Base-by-base conservation (phyloP, 2,888 invertebrate genomes). In the Macrophya annulata region DNA sequence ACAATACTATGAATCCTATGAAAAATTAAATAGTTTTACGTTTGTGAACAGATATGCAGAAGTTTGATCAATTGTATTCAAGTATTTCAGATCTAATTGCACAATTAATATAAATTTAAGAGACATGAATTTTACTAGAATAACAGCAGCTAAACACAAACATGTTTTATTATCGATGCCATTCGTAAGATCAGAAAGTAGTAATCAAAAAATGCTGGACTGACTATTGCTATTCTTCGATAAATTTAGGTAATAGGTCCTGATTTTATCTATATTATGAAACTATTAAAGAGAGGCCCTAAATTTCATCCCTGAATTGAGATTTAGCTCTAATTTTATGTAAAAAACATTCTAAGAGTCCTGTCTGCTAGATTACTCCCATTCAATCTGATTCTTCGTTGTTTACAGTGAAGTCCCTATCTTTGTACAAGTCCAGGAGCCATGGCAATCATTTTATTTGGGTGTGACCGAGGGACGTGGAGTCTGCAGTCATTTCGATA, bases 351-450 rank as follows among this genome's bases (percentile, higher is more conserved):
- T 25, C 3, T 10, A 15, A 31, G 15, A 65, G 15, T 65, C 12
- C 10, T 25, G 31, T 31, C 21, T 15, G n/a, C 59, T 55, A 43
- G 25, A 37, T 1, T 37, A 9, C 31, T 2, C 25, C 6, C 37
- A 15, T 17, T 17, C 15, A 12, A 77, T 71, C 85, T 48, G 45
- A 87, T 62, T 84, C 77, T 84, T 72, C 85, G n/a, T 86, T 76
- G 86, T 87, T 93, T 93, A 48, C 90, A 96, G 96, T 91, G 95
- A 96, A 86, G 95, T 98, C 87, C 98, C 99, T 37, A 94, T 98
- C 37, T 98, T 99, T 94, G 95, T 99, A 40, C 98, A 98, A 94
- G 96, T 98, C 40, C 95, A 97, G 89, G 97, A 97, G 91, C 95
- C 95, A 88, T 97, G 97, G 96, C 97, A 98, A 91, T 96, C 96